A percentile compares a stretch with the other conserved stretches of the same genome.
Evolutionary conservation across 1,140 invertebrate genomes (phyloP).

Genomic region (Lepidurus couesii): DNA sequence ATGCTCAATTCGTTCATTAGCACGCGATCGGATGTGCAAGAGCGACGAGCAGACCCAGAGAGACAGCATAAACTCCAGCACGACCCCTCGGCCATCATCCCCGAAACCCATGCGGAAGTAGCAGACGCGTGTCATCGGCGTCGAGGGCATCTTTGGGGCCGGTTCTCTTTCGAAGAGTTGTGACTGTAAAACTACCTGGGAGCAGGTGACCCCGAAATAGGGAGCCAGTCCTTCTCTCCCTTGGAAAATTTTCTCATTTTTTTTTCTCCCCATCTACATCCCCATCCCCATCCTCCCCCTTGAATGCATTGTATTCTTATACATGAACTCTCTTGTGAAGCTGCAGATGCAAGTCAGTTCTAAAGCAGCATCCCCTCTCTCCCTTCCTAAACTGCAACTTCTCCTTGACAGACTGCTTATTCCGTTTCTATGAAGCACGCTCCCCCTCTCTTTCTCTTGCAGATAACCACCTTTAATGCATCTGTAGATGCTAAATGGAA

Average conservation of each 20-base stretch:
- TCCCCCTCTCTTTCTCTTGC: neutral
- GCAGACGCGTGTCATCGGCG: neutral
- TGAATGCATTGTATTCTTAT: neutral
- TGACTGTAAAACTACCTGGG: neutral
- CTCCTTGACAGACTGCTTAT: neutral
- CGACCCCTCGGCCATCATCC: neutral
- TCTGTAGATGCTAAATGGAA: constrained; percentile 4
- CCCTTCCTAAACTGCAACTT: neutral
- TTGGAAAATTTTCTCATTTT: neutral
- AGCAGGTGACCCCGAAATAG: neutral
- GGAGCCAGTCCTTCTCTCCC: neutral
- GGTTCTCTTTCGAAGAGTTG: neutral
- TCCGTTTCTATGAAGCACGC: neutral
- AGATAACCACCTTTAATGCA: constrained; percentile 14
- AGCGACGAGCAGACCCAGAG: neutral
- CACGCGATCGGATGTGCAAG: neutral
- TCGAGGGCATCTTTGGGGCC: constrained; percentile 4
- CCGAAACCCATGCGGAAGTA: neutral
- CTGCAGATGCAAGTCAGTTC: constrained; percentile 10
- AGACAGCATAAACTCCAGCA: neutral
- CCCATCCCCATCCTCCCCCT: neutral
- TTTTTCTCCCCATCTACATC: neutral
- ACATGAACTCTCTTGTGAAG: neutral
- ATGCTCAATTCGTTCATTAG: neutral
- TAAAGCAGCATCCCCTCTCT: neutral